Percentiles rank a stretch among this genome's conserved stretches.
phyloP scores from a whole-genome alignment of 2,888 invertebrate genomes.

The Automeris io region DNA sequence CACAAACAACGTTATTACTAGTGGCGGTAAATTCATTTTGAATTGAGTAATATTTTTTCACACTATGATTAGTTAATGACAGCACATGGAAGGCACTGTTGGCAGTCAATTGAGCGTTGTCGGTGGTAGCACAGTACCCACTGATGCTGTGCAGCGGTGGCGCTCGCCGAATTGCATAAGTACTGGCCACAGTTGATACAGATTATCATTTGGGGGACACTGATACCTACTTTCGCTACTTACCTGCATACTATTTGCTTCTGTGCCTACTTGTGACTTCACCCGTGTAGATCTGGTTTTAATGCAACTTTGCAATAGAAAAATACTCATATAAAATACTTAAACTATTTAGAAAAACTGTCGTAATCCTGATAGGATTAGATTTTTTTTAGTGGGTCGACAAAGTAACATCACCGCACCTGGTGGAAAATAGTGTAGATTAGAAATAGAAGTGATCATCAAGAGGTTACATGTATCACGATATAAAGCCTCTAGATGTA shows the following conservation, averaged over 20 bases:
- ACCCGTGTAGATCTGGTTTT: conserved; percentile 5
- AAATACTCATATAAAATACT: background rate
- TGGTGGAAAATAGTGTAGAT: too few relatives aligned
- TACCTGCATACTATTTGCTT: conserved; percentile 31
- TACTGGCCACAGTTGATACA: conserved; percentile 58
- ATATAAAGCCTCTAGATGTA: too few relatives aligned
- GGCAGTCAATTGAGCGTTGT: conserved; percentile 23
- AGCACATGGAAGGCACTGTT: conserved; percentile 5
- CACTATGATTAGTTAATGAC: conserved; percentile 2
- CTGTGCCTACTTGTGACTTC: conserved; percentile 10
- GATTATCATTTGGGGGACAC: conserved; percentile 75
- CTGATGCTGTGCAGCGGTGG: conserved; percentile 45
- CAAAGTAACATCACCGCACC: too few relatives aligned
- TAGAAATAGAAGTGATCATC: too few relatives aligned
- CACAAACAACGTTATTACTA: conserved; percentile 5
- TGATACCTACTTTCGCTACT: conserved; percentile 66
- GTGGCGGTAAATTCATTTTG: conserved; percentile 5
- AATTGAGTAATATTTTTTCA: background rate
- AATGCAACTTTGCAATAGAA: conserved; percentile 12
- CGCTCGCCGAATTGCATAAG: conserved; percentile 59
- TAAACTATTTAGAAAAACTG: too few relatives aligned
- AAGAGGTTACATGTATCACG: too few relatives aligned
- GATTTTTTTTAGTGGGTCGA: too few relatives aligned
- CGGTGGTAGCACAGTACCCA: conserved; percentile 37
- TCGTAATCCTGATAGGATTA: too few relatives aligned